These are phyloP conservation scores for Oxygymnocypris stewartii DNA, from an alignment of 2,113 vertebrate genomes.

Conservation along the genomic window DNA sequence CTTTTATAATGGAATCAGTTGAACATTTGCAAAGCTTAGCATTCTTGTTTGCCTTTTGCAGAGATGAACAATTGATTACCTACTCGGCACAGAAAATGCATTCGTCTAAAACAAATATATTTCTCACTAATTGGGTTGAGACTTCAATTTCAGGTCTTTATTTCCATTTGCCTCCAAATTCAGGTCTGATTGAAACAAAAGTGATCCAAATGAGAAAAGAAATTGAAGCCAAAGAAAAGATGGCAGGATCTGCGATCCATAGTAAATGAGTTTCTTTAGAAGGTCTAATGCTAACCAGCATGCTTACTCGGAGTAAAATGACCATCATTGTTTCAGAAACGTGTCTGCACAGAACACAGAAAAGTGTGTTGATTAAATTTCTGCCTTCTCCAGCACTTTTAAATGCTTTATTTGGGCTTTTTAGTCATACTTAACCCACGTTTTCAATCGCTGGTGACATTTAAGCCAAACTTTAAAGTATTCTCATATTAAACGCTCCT, in stretches of 20 bases:
- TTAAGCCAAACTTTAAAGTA: not conserved
- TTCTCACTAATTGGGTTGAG: slow-evolving; percentile 47
- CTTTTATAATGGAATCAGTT: not conserved
- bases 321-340: slow-evolving; percentile 21
- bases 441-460: slow-evolving; percentile 29
- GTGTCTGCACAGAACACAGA: not conserved
- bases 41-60: slow-evolving; percentile 41
- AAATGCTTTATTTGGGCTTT: slow-evolving; percentile 7
- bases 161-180: slow-evolving; percentile 60
- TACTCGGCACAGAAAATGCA: slow-evolving; percentile 50
- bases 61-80: slow-evolving; percentile 59
- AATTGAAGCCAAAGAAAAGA: slow-evolving; percentile 25
- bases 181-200: slow-evolving; percentile 49
- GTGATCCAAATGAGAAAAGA: slow-evolving; percentile 45
- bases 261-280: slow-evolving; percentile 27
- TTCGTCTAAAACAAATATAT: slow-evolving; percentile 52
- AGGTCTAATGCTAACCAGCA: slow-evolving; percentile 11
- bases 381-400: not conserved
- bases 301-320: not conserved
- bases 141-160: slow-evolving; percentile 54
- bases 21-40: slow-evolving; percentile 22
- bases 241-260: slow-evolving; percentile 37
- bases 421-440: not conserved
- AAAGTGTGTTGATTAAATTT: slow-evolving; percentile 14
- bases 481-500: slow-evolving; percentile 28